Evolutionary conservation across 2,113 vertebrate genomes (phyloP).

Genomic region (Erpornis zantholeuca): DNA sequence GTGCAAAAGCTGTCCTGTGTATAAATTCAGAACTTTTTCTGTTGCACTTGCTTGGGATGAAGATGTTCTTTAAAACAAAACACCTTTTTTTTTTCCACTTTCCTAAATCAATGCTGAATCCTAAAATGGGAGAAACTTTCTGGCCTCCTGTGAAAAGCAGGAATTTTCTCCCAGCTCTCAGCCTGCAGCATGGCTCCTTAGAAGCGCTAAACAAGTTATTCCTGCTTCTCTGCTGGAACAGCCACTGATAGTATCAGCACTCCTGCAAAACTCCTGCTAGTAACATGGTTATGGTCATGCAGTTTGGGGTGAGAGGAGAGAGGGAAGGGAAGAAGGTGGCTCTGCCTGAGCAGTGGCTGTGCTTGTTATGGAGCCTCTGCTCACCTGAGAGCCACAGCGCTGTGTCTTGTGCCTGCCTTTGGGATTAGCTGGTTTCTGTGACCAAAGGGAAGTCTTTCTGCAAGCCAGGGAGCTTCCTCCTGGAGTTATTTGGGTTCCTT

Average conservation of each 20-base stretch:
- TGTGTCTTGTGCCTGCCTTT: background rate
- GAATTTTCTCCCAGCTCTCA: slow-evolving; percentile 22
- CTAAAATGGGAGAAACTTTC: slow-evolving; percentile 45
- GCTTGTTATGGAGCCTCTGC: background rate
- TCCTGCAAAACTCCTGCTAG: background rate
- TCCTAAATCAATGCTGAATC: background rate
- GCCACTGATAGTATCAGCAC: background rate
- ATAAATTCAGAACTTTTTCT: background rate
- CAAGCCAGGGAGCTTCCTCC: background rate
- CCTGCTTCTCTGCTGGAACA: slow-evolving; percentile 37
- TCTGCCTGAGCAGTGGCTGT: background rate
- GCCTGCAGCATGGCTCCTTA: slow-evolving; percentile 42
- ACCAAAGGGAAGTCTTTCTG: background rate
- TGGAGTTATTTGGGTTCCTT: background rate
- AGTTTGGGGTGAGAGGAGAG: background rate
- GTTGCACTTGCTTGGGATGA: background rate
- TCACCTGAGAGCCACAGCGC: background rate
- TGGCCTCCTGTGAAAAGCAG: background rate
- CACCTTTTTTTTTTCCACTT: background rate
- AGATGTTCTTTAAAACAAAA: background rate
- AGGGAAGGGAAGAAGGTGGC: background rate
- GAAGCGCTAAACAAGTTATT: slow-evolving; percentile 26
- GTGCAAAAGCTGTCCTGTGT: background rate
- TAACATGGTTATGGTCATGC: background rate
- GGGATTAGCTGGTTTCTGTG: background rate